A percentile compares a stretch with the other conserved stretches of the same genome.
Evolutionary conservation across 1,140 invertebrate species (phyloP).

Genomic region (Listronotus oregonensis): DNA sequence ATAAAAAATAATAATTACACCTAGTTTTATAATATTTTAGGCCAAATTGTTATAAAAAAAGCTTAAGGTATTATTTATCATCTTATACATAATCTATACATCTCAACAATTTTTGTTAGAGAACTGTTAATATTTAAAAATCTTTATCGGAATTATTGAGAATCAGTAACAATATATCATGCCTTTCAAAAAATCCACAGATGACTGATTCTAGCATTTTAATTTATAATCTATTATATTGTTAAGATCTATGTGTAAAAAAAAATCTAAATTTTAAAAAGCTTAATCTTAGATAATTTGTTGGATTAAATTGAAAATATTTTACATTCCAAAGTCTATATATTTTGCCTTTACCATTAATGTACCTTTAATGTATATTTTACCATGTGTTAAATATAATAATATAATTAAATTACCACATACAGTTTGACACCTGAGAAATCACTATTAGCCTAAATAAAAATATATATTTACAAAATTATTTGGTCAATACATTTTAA

Average conservation of each 20-base stretch:
- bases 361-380: neutral
- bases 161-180: slow-evolving; percentile 16
- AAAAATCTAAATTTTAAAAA: neutral
- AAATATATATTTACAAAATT: too few species aligned
- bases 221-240: slow-evolving; percentile 2
- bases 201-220: slow-evolving; percentile 13
- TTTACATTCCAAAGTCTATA: neutral
- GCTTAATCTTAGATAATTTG: neutral
- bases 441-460: too few species aligned
- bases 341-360: neutral
- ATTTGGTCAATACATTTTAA: too few species aligned
- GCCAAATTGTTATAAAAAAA: too few species aligned
- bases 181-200: slow-evolving; percentile 12
- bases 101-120: neutral
- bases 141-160: slow-evolving; percentile 1
- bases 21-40: too few species aligned
- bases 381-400: neutral
- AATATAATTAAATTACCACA: neutral
- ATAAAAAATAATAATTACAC: too few species aligned
- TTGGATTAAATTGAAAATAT: neutral
- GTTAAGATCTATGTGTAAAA: slow-evolving; percentile 13
- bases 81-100: too few species aligned
- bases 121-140: slow-evolving; percentile 10
- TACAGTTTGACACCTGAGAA: neutral
- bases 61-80: too few species aligned